Percentiles rank a stretch among this genome's conserved stretches.
Conservation (phyloP, 2,888 invertebrate genomes). For the Diplazon laetatorius region DNA sequence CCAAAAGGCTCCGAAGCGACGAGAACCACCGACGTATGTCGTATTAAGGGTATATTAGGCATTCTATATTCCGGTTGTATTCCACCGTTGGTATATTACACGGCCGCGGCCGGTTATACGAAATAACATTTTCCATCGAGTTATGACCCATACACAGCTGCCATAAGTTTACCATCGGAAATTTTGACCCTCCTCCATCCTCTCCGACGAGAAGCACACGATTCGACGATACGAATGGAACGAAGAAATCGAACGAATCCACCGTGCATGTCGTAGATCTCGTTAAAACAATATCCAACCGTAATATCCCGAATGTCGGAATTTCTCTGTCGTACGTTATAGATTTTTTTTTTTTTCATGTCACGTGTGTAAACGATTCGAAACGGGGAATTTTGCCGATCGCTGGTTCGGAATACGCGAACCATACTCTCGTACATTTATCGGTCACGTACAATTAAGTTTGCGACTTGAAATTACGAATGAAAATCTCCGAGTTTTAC, state of each 20-base stretch:
- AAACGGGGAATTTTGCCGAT: not conserved
- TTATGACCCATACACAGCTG: conserved; percentile 66
- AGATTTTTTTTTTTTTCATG: not conserved
- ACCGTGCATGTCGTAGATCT: conserved; percentile 42
- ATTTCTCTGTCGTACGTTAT: conserved; percentile 43
- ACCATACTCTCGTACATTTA: too few relatives aligned
- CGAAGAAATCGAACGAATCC: conserved; percentile 3
- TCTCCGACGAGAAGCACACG: too few relatives aligned
- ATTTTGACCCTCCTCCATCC: conserved; percentile 6
- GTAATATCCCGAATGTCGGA: conserved; percentile 38
- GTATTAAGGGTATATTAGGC: conserved; percentile 62
- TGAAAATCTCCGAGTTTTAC: not conserved
- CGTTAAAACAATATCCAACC: conserved; percentile 54
- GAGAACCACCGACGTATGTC: conserved; percentile 50
- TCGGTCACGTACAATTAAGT: too few relatives aligned
- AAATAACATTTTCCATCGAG: conserved; percentile 66
- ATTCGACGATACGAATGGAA: conserved; percentile 7
- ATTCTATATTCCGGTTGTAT: conserved; percentile 61
- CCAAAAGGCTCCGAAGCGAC: conserved; percentile 3
- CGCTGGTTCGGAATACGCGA: not conserved
- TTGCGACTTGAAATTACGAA: not conserved
- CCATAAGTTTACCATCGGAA: conserved; percentile 24
- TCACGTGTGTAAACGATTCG: not conserved
- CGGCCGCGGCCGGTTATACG: conserved; percentile 32
- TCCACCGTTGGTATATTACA: conserved; percentile 17